phyloP scores from a whole-genome alignment of 2,113 vertebrate species.

The Trichomycterus rosablanca region DNA sequence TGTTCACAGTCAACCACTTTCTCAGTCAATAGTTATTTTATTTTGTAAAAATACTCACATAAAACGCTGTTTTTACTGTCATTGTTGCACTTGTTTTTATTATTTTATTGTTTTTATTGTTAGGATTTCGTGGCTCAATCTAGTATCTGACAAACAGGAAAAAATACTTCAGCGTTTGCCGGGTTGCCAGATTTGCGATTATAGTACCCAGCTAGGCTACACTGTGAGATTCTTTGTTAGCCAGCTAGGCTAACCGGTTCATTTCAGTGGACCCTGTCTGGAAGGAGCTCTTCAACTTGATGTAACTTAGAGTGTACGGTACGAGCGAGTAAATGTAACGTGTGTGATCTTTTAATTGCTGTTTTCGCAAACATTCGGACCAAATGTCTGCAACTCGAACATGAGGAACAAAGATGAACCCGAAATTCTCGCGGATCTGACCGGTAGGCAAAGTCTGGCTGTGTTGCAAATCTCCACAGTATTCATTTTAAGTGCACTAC shows the following conservation, averaged over 20 bases:
- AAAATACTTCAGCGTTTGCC: neutral
- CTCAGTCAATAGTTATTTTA: too few species aligned
- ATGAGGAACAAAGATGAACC: constrained; percentile 37
- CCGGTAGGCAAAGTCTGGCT: constrained; percentile 17
- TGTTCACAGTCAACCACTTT: too few species aligned
- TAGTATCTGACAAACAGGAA: neutral
- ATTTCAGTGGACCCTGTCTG: neutral
- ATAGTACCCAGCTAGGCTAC: constrained; percentile 2
- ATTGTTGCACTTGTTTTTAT: too few species aligned
- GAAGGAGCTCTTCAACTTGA: neutral
- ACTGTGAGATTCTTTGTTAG: constrained; percentile 34
- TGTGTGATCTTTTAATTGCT: neutral
- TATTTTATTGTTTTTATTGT: too few species aligned
- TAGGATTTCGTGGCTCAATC: too few species aligned
- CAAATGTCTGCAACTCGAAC: constrained; percentile 12
- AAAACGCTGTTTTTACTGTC: too few species aligned
- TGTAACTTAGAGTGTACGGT: neutral
- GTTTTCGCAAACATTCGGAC: neutral
- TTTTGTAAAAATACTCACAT: too few species aligned
- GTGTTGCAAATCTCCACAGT: neutral
- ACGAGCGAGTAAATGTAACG: neutral
- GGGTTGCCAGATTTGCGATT: constrained; percentile 14
- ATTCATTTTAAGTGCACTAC: neutral
- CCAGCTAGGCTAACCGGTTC: constrained; percentile 9
- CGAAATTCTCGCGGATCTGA: constrained; percentile 7